Base-by-base conservation (phyloP, 2,888 invertebrate species). In the Zaprionus bogoriensis region DNA sequence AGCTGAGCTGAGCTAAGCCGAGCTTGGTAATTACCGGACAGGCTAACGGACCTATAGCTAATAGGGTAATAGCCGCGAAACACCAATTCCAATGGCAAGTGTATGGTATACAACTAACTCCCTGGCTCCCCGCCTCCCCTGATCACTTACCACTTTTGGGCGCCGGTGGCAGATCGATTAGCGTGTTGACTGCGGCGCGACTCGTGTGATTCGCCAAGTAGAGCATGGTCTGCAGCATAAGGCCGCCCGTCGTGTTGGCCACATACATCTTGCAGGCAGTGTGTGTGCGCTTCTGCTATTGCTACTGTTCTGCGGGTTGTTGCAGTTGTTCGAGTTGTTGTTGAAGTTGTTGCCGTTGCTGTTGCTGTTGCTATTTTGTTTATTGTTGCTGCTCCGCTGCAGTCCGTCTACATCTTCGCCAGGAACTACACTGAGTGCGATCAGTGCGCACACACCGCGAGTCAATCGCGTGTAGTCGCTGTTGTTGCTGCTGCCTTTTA, bases 201-300 rank as follows among this genome's bases (percentile, higher is more conserved):
- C 88, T 90, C 19, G 90, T 89, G 55, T 90, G 89, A 78, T 91
- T 90, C 12, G 91, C 90, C 79, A 91, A 80, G 72, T 90, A 91
- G 52, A 91, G 77, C 90, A 91, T 90, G 28, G 91, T 91, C 76
- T 91, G 90, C 66, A 91, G 84, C 88, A 91, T 89, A 50, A 91
- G 77, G 75, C 91, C 90, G 65, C 89, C 89, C 3, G 90, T 90
- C n/a, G 89, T 77, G 61, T 90, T 91, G 47, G 89, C 81, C 59
- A 90, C 85, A 67, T 88, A 88, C 89, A 90, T 90, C 42, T 53
- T 74, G 46, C 23, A 44, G 17, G 12, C 45, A 19, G 53, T 51
- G 52, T 61, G 30, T 5, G 20, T 53, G n/a, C 39, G 9, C 2
- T 38, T 22, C 14, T 48, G 12, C 19, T 19, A n/a, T 6, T 45